These are phyloP conservation scores for Poeciliopsis retropinna DNA, from an alignment of 2,113 vertebrate species.

Conservation along the genomic window DNA sequence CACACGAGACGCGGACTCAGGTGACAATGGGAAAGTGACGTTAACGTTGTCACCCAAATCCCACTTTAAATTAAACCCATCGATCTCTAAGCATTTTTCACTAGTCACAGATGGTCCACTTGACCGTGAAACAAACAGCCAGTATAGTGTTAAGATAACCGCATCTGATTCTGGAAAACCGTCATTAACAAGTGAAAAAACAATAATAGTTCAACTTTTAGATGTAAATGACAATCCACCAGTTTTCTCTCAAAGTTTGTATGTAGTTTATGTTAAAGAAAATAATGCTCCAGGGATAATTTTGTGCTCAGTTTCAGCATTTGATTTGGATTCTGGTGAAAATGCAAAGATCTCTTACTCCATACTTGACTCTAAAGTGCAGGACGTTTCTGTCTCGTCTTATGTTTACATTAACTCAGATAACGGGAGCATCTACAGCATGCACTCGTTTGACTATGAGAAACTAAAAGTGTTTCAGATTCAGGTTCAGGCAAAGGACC, in stretches of 20 bases:
- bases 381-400: conserved; percentile 80
- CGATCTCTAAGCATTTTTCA: conserved; percentile 71
- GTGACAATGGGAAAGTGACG: conserved; percentile 72
- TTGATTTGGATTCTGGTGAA: conserved; percentile 79
- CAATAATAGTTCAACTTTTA: conserved; percentile 77
- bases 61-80: conserved; percentile 69
- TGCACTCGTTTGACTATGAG: conserved; percentile 82
- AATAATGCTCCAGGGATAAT: conserved; percentile 63
- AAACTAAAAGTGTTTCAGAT: conserved; percentile 82
- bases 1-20: conserved; percentile 72
- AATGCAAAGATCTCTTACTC: conserved; percentile 85
- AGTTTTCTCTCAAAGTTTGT: conserved; percentile 75
- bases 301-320: conserved; percentile 71
- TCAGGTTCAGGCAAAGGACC: conserved; percentile 81
- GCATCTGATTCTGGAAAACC: conserved; percentile 84
- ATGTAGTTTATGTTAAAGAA: conserved; percentile 66
- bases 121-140: conserved; percentile 64
- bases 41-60: conserved; percentile 49
- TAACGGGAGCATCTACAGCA: conserved; percentile 78
- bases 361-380: conserved; percentile 76
- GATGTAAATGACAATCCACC: conserved; percentile 88
- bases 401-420: conserved; percentile 83
- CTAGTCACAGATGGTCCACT: conserved; percentile 66
- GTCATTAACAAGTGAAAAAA: conserved; percentile 76
- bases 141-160: conserved; percentile 66